A percentile compares a stretch with the other conserved stretches of the same genome.
Evolutionary conservation across 2,797 vertebrate species (phyloP).

Genomic region (Eidolon dupreanum): DNA sequence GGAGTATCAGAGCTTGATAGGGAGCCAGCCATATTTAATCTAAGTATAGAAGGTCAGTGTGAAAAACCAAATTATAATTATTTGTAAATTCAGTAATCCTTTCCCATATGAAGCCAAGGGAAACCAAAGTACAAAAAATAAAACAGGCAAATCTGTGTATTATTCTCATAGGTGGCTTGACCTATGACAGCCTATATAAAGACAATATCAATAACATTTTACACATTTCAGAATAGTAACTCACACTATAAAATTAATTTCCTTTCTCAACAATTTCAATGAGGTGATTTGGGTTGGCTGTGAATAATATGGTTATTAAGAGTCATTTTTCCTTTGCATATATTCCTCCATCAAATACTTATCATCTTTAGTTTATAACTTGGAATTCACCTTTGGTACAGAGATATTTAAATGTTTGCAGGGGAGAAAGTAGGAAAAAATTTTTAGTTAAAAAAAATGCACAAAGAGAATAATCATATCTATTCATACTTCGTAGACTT

Average conservation of each 20-base stretch:
- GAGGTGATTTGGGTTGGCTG: neutral
- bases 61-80: neutral
- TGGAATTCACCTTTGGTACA: neutral
- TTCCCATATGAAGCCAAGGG: neutral
- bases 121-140: neutral
- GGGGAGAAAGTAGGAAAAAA: neutral
- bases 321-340: neutral
- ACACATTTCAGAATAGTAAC: neutral
- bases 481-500: neutral
- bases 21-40: neutral
- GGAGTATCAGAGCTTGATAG: neutral
- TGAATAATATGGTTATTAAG: neutral
- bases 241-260: neutral
- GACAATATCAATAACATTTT: neutral
- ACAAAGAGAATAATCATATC: neutral
- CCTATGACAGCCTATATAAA: neutral
- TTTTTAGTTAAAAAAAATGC: neutral
- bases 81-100: neutral
- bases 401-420: neutral
- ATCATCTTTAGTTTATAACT: neutral
- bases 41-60: neutral
- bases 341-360: neutral
- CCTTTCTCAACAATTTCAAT: neutral
- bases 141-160: neutral
- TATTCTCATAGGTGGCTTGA: no score